Evolutionary conservation across 2,797 vertebrate genomes (phyloP).

Genomic region (Sebastes alutus): DNA sequence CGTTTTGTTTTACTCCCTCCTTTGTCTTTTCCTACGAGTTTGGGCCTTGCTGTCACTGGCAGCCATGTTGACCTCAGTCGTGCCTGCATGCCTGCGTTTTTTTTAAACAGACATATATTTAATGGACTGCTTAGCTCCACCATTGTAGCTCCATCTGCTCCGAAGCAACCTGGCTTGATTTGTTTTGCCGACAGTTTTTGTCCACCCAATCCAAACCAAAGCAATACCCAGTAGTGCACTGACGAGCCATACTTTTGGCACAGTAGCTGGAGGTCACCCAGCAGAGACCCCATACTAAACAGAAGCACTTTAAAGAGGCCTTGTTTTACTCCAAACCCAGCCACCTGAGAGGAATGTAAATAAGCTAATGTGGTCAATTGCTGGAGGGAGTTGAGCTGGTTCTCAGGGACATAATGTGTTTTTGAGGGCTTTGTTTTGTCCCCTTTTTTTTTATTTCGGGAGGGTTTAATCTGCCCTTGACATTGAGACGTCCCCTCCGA

Average conservation of each 20-base stretch:
- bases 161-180: not conserved
- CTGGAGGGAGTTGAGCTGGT: slow-evolving; percentile 34
- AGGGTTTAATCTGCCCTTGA: slow-evolving; percentile 13
- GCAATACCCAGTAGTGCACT: slow-evolving; percentile 60
- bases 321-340: slow-evolving; percentile 47
- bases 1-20: not conserved
- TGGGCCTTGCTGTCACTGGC: not conserved
- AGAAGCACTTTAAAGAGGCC: slow-evolving; percentile 67
- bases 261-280: slow-evolving; percentile 29
- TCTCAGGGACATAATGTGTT: slow-evolving; percentile 69
- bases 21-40: not conserved
- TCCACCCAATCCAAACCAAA: slow-evolving; percentile 34
- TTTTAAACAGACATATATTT: not conserved
- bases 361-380: slow-evolving; percentile 27
- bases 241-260: slow-evolving; percentile 23
- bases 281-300: slow-evolving; percentile 33
- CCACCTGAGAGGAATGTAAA: slow-evolving; percentile 46
- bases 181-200: not conserved
- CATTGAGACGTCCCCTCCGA: slow-evolving; percentile 2
- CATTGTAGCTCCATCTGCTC: not conserved
- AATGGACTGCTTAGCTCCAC: not conserved
- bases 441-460: not conserved
- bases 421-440: slow-evolving; percentile 45
- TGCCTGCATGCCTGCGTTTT: not conserved
- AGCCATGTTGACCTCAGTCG: not conserved